Conservation (phyloP, 1,140 invertebrate species). For the Euwallacea fornicatus region DNA sequence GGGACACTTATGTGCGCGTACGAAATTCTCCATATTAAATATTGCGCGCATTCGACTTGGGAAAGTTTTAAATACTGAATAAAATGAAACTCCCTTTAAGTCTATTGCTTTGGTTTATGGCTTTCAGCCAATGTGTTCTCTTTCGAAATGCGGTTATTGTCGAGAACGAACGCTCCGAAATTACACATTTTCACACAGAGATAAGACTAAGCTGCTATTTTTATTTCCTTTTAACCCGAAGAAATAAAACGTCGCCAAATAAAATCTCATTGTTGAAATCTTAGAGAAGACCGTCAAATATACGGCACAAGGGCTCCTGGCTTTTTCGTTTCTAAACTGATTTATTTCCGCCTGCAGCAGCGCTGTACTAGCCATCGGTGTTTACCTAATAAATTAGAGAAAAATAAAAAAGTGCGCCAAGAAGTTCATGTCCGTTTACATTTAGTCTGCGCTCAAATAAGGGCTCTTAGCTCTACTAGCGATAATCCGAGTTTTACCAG, state of each 20-base stretch:
- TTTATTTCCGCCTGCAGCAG: conserved; percentile 28
- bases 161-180: conserved; percentile 11
- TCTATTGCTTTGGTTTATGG: conserved; percentile 4
- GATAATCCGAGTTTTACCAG: too few species aligned
- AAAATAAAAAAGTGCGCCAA: conserved; percentile 16
- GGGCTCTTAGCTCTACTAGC: neutral
- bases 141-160: conserved; percentile 18
- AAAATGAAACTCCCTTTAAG: neutral
- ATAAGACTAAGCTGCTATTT: conserved; percentile 32
- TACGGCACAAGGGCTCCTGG: conserved; percentile 26
- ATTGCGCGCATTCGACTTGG: too few species aligned
- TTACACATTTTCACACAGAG: conserved; percentile 25
- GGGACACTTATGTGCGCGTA: too few species aligned
- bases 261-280: conserved; percentile 34
- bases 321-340: conserved; percentile 31
- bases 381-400: conserved; percentile 32
- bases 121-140: conserved; percentile 15
- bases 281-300: conserved; percentile 32
- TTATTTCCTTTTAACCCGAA: conserved; percentile 32
- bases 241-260: conserved; percentile 31
- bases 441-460: conserved; percentile 9
- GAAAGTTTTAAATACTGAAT: too few species aligned
- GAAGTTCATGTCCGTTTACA: conserved; percentile 18
- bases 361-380: conserved; percentile 21
- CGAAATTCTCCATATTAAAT: too few species aligned